Evolutionary conservation across 2,797 vertebrate species (phyloP).

Genomic region (Falco naumanni): DNA sequence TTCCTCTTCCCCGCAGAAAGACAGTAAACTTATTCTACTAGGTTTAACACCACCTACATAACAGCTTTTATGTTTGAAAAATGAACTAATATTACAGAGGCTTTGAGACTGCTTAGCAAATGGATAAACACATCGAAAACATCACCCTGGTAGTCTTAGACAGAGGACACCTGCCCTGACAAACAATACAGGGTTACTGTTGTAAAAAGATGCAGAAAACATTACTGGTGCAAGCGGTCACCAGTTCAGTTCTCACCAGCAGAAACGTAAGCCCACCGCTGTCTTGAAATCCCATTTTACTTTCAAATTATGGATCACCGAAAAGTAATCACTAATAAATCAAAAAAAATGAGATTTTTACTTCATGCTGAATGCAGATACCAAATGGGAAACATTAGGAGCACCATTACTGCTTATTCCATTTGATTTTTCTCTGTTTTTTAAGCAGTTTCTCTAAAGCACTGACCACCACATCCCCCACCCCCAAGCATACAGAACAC

Average conservation of each 20-base stretch:
- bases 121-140: not conserved
- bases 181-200: not conserved
- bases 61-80: not conserved
- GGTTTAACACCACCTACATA: not conserved
- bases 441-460: not conserved
- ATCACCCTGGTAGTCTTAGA: not conserved
- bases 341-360: not conserved
- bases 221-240: not conserved
- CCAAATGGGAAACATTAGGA: not conserved
- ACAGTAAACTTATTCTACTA: not conserved
- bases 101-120: not conserved
- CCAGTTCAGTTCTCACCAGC: not conserved
- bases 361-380: not conserved
- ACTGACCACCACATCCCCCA: not conserved
- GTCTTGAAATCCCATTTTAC: not conserved
- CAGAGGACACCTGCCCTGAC: not conserved
- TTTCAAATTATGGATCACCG: not conserved
- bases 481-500: not conserved
- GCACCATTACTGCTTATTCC: not conserved
- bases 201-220: fast-evolving
- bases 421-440: not conserved
- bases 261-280: not conserved
- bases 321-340: constrained; percentile 3
- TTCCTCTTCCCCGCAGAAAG: constrained; percentile 3
- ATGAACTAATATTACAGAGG: not conserved